Conservation (phyloP, 2,888 invertebrate genomes). For the Phymatocera aterrima region DNA sequence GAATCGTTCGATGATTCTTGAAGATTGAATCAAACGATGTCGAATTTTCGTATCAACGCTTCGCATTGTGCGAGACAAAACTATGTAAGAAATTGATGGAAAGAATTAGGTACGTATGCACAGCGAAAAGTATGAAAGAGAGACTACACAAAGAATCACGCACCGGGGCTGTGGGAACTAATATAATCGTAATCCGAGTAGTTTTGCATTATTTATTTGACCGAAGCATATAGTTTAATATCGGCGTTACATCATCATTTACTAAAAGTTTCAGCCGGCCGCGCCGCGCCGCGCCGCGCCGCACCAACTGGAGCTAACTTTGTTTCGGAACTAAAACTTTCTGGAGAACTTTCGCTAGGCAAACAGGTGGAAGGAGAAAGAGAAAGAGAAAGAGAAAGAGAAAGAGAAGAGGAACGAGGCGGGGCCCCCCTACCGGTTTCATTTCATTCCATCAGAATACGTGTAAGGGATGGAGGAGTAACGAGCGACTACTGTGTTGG, state of each 20-base stretch:
- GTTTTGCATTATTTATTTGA: constrained; percentile 24
- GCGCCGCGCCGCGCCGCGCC: no score
- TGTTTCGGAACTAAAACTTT: constrained; percentile 60
- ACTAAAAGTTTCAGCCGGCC: constrained; percentile 20
- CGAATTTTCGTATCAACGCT: no score
- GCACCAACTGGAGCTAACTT: constrained; percentile 2
- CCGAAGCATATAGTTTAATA: neutral
- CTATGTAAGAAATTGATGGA: no score
- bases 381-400: neutral
- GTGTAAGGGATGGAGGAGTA: no score
- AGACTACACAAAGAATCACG: no score
- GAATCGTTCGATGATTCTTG: neutral
- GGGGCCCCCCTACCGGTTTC: no score
- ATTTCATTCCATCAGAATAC: no score
- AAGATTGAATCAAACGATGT: no score
- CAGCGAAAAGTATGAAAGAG: no score
- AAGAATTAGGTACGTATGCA: no score
- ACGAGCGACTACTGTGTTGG: neutral
- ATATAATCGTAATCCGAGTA: constrained; percentile 12
- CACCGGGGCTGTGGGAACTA: no score
- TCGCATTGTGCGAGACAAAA: no score
- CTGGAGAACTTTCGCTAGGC: constrained; percentile 59
- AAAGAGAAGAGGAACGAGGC: neutral
- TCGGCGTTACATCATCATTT: constrained; percentile 27
- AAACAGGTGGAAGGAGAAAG: constrained; percentile 62